A percentile compares a stretch with the other conserved stretches of the same genome.
Evolutionary conservation across 1,140 invertebrate genomes (phyloP).

Genomic region (Cotesia typhae): DNA sequence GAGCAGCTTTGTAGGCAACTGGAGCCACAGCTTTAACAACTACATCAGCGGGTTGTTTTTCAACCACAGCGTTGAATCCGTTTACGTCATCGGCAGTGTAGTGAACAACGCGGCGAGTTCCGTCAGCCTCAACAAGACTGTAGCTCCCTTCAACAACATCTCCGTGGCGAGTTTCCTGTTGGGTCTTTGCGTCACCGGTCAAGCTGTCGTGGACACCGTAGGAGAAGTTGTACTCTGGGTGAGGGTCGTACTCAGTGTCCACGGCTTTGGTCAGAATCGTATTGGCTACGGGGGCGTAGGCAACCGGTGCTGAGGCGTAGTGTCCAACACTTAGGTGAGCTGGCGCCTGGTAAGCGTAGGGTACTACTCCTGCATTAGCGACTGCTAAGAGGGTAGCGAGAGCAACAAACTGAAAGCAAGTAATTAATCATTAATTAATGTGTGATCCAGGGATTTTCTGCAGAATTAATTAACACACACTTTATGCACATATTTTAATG

Average conservation of each 20-base stretch:
- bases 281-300: conserved; percentile 27
- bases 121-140: conserved; percentile 33
- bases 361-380: conserved; percentile 43
- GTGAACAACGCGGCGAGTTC: conserved; percentile 29
- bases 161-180: conserved; percentile 38
- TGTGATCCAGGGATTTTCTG: too few relatives aligned
- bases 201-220: conserved; percentile 31
- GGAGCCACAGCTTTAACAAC: conserved; percentile 11
- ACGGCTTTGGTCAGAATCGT: conserved; percentile 4
- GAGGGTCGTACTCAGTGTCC: conserved; percentile 33
- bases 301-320: conserved; percentile 12
- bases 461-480: too few relatives aligned
- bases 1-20: conserved; percentile 25
- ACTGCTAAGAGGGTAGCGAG: conserved; percentile 46
- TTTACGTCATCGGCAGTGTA: conserved; percentile 29
- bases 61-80: conserved; percentile 36
- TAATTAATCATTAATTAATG: too few relatives aligned
- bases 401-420: conserved; percentile 30
- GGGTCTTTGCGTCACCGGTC: conserved; percentile 40
- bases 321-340: not conserved
- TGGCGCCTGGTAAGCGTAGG: conserved; percentile 28
- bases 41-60: conserved; percentile 25
- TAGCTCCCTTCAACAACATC: conserved; percentile 39
- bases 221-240: conserved; percentile 36
- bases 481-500: too few relatives aligned